These are phyloP conservation scores for Alouatta palliata DNA, from an alignment of 2,113 vertebrate species.

Conservation along the genomic window DNA sequence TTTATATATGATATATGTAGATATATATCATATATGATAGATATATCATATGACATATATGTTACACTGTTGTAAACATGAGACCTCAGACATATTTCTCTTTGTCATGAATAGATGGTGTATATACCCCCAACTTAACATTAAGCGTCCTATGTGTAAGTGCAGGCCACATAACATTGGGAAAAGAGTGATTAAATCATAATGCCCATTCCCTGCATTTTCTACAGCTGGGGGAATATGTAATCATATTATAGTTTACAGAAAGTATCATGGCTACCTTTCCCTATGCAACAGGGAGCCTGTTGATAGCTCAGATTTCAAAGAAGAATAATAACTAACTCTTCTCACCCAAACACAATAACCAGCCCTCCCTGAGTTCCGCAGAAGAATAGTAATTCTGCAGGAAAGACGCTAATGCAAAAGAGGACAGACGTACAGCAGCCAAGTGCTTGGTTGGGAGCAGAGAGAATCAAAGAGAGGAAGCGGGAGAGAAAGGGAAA, in stretches of 20 bases:
- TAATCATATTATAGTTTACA: fast-evolving
- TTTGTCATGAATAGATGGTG: neutral
- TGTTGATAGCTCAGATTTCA: neutral
- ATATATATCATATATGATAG: no score
- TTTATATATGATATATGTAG: neutral
- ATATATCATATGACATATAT: no score
- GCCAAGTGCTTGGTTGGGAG: neutral
- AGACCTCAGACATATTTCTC: neutral
- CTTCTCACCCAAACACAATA: neutral
- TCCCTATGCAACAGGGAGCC: neutral
- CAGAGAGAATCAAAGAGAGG: no score
- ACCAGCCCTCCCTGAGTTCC: neutral
- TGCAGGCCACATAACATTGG: no score
- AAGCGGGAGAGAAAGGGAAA: no score
- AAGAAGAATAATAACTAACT: neutral
- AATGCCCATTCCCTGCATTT: neutral
- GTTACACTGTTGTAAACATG: neutral
- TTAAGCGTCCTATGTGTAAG: neutral
- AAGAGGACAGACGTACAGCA: neutral
- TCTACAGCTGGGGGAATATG: neutral
- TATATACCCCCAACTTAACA: neutral
- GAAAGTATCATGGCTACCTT: neutral
- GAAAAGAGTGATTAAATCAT: neutral
- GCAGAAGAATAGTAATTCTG: neutral
- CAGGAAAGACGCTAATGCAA: neutral